Evolutionary conservation across 2,888 invertebrate genomes (phyloP), one percentile per base, ranked within the genome.

Genomic region (Cyclophora albipunctata): DNA sequence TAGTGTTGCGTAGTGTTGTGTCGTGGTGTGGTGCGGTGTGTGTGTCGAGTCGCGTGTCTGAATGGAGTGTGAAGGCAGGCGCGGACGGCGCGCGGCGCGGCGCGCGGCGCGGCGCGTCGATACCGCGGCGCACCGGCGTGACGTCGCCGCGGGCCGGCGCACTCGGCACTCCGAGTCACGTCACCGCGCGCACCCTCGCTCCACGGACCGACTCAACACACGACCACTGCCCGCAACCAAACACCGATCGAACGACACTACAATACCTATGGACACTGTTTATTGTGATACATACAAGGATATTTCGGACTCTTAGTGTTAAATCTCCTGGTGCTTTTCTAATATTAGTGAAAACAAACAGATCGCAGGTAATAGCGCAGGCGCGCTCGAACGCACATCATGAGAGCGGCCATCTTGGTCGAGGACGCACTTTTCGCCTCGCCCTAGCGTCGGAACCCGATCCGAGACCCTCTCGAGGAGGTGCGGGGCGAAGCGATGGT

Each of bases 351-450:
- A 85, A 86, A 84, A 87, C 82, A 87, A 87, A 87, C 85, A 85
- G 76, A 78, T 75, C 75, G 72, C 73, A 74, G 69, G 75, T 67
- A 71, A 63, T 78, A 79, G 86, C 87, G 87, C 87, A 87, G 78
- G 86, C 87, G 87, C 86, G 78, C 66, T 63, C 73, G 66, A 74
- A 70, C 75, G 83, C 79, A 78, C 80, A 84, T 81, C 83, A 84
- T 77, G 82, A 83, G 66, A 81, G 81, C 87, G 83, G 87, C 87
- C 87, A 87, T 88, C 81, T 87, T 87, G 84, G 78, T 69, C 65
- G 84, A 82, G 75, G 81, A 84, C 84, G 79, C 81, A 81, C 73
- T 84, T 20, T 79, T 85, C 81, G 84, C 85, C 86, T 86, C 87
- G 86, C 87, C 87, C 84, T 73, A 81, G 84, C 80, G 70, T 78